These are phyloP conservation scores for Cyrtonyx montezumae DNA, from an alignment of 2,113 vertebrate species.

Conservation along the genomic window DNA sequence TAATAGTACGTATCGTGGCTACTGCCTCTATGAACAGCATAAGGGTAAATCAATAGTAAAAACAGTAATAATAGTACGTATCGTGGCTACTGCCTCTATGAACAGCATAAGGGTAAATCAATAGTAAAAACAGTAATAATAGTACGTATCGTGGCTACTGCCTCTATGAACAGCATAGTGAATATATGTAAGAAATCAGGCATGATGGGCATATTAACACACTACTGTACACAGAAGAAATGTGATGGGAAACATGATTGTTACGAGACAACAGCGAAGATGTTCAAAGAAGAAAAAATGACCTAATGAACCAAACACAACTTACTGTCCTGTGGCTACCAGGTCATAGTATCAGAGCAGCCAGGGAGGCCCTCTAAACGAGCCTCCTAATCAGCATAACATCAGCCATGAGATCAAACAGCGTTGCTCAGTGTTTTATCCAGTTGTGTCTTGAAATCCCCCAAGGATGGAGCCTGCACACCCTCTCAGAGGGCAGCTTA, in stretches of 20 bases:
- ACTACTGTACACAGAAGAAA: too few relatives aligned
- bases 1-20: not conserved
- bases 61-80: not conserved
- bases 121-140: not conserved
- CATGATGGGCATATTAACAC: too few relatives aligned
- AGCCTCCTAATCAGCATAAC: not conserved
- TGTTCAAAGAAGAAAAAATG: too few relatives aligned
- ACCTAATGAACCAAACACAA: too few relatives aligned
- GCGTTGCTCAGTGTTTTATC: not conserved
- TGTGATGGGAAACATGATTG: too few relatives aligned
- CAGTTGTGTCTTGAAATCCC: not conserved
- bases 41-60: too few relatives aligned
- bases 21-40: too few relatives aligned
- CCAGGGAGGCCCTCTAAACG: not conserved
- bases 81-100: not conserved
- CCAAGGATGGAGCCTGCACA: not conserved
- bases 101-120: not conserved
- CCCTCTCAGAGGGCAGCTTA: not conserved
- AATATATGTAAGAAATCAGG: too few relatives aligned
- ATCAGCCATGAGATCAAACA: not conserved
- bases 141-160: not conserved
- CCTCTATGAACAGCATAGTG: not conserved
- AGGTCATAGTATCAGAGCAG: too few relatives aligned
- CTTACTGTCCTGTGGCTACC: too few relatives aligned
- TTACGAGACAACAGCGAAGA: too few relatives aligned